Evolutionary conservation across 2,113 vertebrate genomes (phyloP), one percentile per base, ranked within the genome.

Genomic region (Oryzias javanicus): DNA sequence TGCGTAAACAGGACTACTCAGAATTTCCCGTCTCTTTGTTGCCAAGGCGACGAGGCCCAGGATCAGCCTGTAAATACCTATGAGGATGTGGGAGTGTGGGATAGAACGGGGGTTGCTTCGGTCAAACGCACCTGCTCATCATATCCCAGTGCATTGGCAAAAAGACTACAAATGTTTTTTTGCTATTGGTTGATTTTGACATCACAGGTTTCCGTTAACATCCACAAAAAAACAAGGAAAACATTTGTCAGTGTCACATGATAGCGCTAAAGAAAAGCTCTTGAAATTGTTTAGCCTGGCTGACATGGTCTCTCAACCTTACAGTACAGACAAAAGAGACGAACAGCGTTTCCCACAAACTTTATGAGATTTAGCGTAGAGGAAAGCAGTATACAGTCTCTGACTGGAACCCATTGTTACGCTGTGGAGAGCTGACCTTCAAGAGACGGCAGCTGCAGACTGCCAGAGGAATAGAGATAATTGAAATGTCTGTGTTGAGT

Each of bases 401-500:
- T 66, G 65, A 75, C 68, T 51, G 14, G 51, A 45, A 64, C 70
- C 67, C 64, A 40, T 29, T 63, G 64, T 71, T 44, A 74, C 54
- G 49, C 25, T 49, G 66, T 60, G 62, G 61, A 58, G 66, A 81
- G 60, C 62, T 49, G 20, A 82, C 82, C 78, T 81, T 80, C 67
- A 72, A 72, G 70, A 82, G 76, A 75, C 54, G 19, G 70, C 70
- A 67, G 67, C 64, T 29, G 62, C 74, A 83, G 78, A 76, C 78
- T 72, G 64, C 64, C 80, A 74, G 60, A 77, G 75, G 68, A 80
- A 58, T 44, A 40, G 58, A 66, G 76, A 79, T 86, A 78, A 82
- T 84, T 86, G 77, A 89, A 83, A 78, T 70, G 71, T 77, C 72
- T 70, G 76, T 68, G 66, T 50, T 67, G 67, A 66, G 42, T 57